Evolutionary conservation across 2,888 invertebrate species (phyloP).

Genomic region (Syritta pipiens): DNA sequence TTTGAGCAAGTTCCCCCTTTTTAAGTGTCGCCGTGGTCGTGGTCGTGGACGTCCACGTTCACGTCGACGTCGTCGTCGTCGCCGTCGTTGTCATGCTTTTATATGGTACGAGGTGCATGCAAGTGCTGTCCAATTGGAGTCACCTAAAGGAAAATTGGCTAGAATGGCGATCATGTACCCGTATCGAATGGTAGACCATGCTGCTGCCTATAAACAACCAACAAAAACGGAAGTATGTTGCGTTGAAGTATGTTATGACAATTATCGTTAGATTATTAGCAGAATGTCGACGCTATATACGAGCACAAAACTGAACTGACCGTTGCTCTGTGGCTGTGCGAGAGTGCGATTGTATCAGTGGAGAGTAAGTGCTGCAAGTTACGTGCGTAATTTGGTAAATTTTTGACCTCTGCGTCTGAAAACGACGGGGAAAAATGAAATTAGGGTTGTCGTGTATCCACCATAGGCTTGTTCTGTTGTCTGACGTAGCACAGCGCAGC

Average conservation of each 20-base stretch:
- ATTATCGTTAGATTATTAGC: constrained; percentile 68
- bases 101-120: constrained; percentile 65
- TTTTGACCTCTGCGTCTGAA: constrained; percentile 61
- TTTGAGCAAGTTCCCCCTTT: constrained; percentile 67
- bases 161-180: constrained; percentile 67
- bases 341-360: constrained; percentile 21
- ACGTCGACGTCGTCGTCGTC: constrained; percentile 10
- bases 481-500: constrained; percentile 44
- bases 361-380: constrained; percentile 30
- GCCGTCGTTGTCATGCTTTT: constrained; percentile 19
- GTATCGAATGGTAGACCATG: constrained; percentile 61
- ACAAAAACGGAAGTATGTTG: constrained; percentile 66
- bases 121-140: constrained; percentile 65
- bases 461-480: constrained; percentile 9
- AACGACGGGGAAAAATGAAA: constrained; percentile 61
- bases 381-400: constrained; percentile 63
- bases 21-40: constrained; percentile 38
- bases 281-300: constrained; percentile 41
- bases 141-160: constrained; percentile 69
- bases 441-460: constrained; percentile 65
- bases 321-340: too few species aligned
- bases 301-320: too few species aligned
- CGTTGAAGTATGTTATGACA: constrained; percentile 64
- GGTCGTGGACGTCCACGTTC: constrained; percentile 16
- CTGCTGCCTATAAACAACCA: constrained; percentile 28